Evolutionary conservation across 2,797 vertebrate genomes (phyloP).

Genomic region (Peromyscus aztecus): DNA sequence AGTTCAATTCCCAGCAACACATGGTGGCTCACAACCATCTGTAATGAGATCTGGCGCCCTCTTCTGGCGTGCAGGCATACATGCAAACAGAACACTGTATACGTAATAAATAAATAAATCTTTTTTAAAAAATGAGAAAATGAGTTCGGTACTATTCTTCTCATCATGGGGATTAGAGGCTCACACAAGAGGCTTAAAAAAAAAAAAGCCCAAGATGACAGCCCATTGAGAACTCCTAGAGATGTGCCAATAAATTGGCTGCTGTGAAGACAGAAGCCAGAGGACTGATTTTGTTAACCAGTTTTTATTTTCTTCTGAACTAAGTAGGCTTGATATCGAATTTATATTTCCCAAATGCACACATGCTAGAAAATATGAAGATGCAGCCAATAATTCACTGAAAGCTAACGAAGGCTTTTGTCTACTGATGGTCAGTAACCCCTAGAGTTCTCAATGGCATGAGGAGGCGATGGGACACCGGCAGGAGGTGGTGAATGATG

Average conservation of each 20-base stretch:
- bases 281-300: not conserved
- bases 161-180: not conserved
- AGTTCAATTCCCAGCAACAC: too few species aligned
- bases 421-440: not conserved
- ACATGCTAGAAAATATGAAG: slow-evolving; percentile 28
- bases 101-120: too few species aligned
- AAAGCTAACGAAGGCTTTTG: not conserved
- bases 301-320: not conserved
- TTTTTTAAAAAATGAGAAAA: slow-evolving; percentile 30
- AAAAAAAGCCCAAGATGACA: not conserved
- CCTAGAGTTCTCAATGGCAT: not conserved
- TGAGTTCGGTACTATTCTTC: not conserved
- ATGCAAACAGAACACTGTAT: too few species aligned
- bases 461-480: not conserved
- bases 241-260: not conserved
- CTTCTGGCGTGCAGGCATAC: too few species aligned
- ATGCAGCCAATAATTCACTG: not conserved
- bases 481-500: not conserved
- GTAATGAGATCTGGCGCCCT: too few species aligned
- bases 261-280: not conserved
- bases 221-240: not conserved
- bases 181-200: not conserved
- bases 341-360: slow-evolving; percentile 5
- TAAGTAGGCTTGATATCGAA: slow-evolving; percentile 32
- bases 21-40: too few species aligned